Conservation (phyloP, 2,888 invertebrate genomes). For the Capitulum mitella region DNA sequence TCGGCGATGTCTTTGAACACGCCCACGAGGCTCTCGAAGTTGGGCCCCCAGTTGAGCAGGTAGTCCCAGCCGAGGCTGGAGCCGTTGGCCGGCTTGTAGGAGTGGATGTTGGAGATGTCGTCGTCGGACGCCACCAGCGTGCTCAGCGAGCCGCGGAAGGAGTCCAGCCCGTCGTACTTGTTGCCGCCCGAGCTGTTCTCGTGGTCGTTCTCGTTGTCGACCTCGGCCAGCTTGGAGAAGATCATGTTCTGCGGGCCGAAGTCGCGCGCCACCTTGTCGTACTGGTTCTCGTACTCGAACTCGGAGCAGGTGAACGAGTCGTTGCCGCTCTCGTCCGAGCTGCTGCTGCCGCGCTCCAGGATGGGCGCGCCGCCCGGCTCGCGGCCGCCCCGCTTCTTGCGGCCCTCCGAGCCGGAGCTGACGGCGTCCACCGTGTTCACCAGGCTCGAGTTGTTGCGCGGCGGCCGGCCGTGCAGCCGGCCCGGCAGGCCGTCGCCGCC, state of each 20-base stretch:
- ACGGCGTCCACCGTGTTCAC: constrained; percentile 88
- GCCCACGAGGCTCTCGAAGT: constrained; percentile 88
- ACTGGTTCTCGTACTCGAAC: constrained; percentile 89
- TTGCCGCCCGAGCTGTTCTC: constrained; percentile 39
- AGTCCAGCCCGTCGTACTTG: constrained; percentile 82
- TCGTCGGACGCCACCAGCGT: constrained; percentile 91
- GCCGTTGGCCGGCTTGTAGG: constrained; percentile 68
- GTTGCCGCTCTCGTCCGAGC: constrained; percentile 65
- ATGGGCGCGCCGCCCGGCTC: not conserved
- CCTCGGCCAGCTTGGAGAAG: constrained; percentile 48
- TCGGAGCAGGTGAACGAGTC: constrained; percentile 97
- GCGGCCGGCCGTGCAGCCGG: constrained; percentile 81
- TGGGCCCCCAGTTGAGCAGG: constrained; percentile 90
- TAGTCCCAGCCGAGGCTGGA: constrained; percentile 84
- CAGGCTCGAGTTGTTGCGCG: constrained; percentile 72
- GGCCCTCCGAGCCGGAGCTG: constrained; percentile 55
- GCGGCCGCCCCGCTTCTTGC: constrained; percentile 32
- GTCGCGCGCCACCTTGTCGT: constrained; percentile 42
- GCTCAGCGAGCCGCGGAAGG: constrained; percentile 86
- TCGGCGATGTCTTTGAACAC: constrained; percentile 95
- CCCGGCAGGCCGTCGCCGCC: constrained; percentile 66
- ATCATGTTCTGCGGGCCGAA: constrained; percentile 51
- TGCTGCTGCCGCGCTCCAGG: constrained; percentile 47
- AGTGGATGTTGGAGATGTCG: constrained; percentile 72
- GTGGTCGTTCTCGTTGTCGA: constrained; percentile 40